These are phyloP conservation scores for Macropis europaea DNA, from an alignment of 2,888 invertebrate genomes.

Conservation along the genomic window DNA sequence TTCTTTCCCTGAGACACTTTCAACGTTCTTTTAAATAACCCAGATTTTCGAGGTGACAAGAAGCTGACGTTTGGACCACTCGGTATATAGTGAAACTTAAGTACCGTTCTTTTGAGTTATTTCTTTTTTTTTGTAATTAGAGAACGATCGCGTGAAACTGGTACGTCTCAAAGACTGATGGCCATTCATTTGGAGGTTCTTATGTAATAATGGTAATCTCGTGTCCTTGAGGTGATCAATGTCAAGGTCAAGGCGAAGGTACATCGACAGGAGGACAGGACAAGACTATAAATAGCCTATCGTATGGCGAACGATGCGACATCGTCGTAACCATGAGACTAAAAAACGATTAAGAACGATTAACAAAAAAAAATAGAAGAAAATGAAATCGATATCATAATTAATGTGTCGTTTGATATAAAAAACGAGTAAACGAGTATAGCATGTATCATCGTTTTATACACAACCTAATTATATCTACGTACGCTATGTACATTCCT, in stretches of 20 bases:
- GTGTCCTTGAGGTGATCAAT: conserved; percentile 36
- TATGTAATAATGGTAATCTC: conserved; percentile 69
- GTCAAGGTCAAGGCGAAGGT: conserved; percentile 45
- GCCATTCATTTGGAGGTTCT: conserved; percentile 73
- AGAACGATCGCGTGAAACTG: conserved; percentile 39
- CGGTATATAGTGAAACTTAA: too few relatives aligned
- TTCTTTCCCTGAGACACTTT: too few relatives aligned
- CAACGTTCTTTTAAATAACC: too few relatives aligned
- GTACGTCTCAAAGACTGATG: conserved; percentile 63
- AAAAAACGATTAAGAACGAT: too few relatives aligned
- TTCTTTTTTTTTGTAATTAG: conserved; percentile 4
- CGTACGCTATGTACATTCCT: conserved; percentile 79
- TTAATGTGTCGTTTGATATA: conserved; percentile 79
- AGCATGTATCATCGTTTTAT: conserved; percentile 80
- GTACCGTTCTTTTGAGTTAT: background rate
- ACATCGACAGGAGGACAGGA: conserved; percentile 72
- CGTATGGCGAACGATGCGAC: conserved; percentile 72
- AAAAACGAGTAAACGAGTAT: conserved; percentile 75
- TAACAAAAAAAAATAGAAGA: background rate
- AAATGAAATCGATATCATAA: conserved; percentile 77
- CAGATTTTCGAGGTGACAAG: too few relatives aligned
- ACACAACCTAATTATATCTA: conserved; percentile 78
- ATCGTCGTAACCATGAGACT: conserved; percentile 79
- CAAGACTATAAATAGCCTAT: conserved; percentile 76
- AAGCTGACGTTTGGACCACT: too few relatives aligned